Percentiles rank a stretch among this genome's conserved stretches.
Evolutionary conservation across 2,888 invertebrate genomes (phyloP).

Genomic region (Drosophila histrio): DNA sequence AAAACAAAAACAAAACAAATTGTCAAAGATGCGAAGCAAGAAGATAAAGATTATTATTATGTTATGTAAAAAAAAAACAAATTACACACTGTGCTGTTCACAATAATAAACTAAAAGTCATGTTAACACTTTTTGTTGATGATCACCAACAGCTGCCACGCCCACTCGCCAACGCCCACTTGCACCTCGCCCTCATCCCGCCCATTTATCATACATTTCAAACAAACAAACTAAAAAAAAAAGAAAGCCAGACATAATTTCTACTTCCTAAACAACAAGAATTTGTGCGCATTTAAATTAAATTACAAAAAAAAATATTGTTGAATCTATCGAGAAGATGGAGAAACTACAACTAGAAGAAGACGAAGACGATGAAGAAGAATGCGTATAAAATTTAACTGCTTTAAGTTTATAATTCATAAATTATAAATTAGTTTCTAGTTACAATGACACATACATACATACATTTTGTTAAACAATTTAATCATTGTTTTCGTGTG

Average conservation of each 20-base stretch:
- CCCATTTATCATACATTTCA: not conserved
- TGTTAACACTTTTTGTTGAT: not conserved
- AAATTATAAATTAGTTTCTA: conserved; percentile 67
- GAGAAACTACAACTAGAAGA: not conserved
- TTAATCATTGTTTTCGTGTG: conserved; percentile 29
- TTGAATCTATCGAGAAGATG: not conserved
- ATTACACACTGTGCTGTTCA: conserved; percentile 37
- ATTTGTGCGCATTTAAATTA: conserved; percentile 44
- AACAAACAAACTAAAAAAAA: conserved; percentile 10
- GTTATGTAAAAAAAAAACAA: conserved; percentile 14
- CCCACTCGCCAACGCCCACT: not conserved
- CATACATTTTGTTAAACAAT: conserved; percentile 57
- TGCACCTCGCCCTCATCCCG: no score
- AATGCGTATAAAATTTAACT: conserved; percentile 47
- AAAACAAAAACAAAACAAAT: not conserved
- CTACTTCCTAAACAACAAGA: conserved; percentile 22
- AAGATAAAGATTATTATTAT: conserved; percentile 1
- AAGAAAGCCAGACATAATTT: conserved; percentile 34
- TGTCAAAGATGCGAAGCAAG: not conserved
- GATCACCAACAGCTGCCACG: not conserved
- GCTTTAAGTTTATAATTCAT: conserved; percentile 71
- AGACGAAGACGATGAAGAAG: not conserved
- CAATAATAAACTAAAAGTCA: conserved; percentile 12
- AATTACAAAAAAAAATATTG: not conserved
- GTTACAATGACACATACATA: conserved; percentile 15